Conservation (phyloP, 2,797 vertebrate genomes). For the Morelia viridis region DNA sequence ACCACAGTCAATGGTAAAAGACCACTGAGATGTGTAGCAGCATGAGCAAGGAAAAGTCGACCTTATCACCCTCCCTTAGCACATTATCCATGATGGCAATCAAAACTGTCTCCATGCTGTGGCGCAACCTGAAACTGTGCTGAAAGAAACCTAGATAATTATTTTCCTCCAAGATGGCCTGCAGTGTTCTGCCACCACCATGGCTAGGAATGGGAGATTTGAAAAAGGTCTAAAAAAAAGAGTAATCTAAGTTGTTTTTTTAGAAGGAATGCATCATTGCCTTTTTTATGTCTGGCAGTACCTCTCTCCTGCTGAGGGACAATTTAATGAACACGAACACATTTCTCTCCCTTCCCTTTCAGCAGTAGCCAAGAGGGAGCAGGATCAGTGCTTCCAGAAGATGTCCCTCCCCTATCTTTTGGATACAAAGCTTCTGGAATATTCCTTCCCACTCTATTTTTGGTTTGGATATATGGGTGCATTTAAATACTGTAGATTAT, state of each 20-base stretch:
- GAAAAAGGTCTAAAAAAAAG: not conserved
- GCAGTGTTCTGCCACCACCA: not conserved
- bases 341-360: not conserved
- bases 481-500: conserved; percentile 19
- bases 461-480: not conserved
- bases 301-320: not conserved
- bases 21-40: no score
- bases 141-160: not conserved
- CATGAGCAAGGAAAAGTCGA: no score
- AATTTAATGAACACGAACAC: not conserved
- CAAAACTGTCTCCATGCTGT: not conserved
- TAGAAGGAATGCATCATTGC: not conserved
- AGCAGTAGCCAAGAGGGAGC: not conserved
- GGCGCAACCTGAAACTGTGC: not conserved
- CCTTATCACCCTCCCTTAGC: no score
- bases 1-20: no score
- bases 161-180: not conserved
- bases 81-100: no score
- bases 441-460: not conserved
- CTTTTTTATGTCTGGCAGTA: not conserved
- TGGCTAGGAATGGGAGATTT: not conserved
- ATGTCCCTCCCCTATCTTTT: not conserved
- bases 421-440: not conserved
- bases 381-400: not conserved
- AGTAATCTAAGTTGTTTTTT: not conserved